These are phyloP conservation scores for Rhagoletis pomonella DNA, from an alignment of 1,140 invertebrate genomes.

Conservation along the genomic window DNA sequence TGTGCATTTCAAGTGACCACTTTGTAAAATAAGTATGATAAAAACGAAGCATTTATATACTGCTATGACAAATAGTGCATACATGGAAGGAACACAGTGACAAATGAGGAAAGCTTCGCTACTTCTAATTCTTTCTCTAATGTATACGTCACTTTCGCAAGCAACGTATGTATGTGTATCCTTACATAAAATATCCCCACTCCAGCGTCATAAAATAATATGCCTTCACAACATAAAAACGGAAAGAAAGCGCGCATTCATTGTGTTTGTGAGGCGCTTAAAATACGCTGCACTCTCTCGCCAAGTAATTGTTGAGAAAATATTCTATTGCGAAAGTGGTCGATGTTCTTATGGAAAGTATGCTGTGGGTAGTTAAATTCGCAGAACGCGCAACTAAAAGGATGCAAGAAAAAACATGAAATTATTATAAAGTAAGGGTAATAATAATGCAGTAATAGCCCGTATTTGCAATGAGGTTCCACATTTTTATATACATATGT, in stretches of 20 bases:
- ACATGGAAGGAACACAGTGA: neutral
- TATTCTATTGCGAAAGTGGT: too few relatives aligned
- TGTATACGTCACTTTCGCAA: neutral
- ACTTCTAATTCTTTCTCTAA: neutral
- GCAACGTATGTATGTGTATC: too few relatives aligned
- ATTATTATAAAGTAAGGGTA: neutral
- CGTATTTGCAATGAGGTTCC: neutral
- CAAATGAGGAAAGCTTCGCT: neutral
- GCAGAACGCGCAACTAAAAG: neutral
- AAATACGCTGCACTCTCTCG: too few relatives aligned
- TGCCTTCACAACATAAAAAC: too few relatives aligned
- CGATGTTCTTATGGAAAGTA: too few relatives aligned
- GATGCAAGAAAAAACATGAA: neutral
- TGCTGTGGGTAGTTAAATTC: too few relatives aligned
- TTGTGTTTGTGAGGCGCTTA: too few relatives aligned
- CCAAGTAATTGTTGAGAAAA: too few relatives aligned
- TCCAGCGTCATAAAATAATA: too few relatives aligned
- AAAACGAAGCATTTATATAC: neutral
- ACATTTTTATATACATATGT: neutral
- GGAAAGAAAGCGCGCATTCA: too few relatives aligned
- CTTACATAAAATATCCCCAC: too few relatives aligned
- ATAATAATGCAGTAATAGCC: conserved; percentile 24
- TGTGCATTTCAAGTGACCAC: neutral
- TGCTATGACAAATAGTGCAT: neutral
- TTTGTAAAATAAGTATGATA: neutral